Evolutionary conservation across 2,888 invertebrate species (phyloP).

Genomic region (Amiota minor): DNA sequence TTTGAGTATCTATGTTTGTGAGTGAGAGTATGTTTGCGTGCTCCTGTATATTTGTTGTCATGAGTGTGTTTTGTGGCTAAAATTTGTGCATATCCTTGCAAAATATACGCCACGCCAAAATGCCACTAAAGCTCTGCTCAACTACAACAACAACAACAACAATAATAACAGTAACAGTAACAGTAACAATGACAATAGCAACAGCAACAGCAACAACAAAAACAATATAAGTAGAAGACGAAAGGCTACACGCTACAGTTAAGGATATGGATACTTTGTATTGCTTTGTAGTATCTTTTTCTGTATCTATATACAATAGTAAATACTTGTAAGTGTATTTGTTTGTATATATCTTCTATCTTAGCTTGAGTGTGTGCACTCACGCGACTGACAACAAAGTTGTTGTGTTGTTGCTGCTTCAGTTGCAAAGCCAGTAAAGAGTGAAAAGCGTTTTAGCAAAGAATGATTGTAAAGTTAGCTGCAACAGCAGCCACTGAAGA

Average conservation of each 20-base stretch:
- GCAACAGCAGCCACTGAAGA: slow-evolving; percentile 2
- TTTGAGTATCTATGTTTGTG: not conserved
- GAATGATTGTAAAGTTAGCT: not conserved
- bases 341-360: not conserved
- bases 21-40: slow-evolving; percentile 11
- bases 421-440: not conserved
- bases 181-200: not conserved
- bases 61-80: slow-evolving; percentile 19
- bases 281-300: too few relatives aligned
- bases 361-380: not conserved
- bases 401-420: not conserved
- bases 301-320: too few relatives aligned
- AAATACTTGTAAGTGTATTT: not conserved
- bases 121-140: slow-evolving; percentile 17
- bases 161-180: not conserved
- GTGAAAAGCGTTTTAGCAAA: not conserved
- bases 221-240: not conserved
- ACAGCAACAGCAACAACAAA: slow-evolving; percentile 9
- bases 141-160: not conserved
- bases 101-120: slow-evolving; percentile 22
- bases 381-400: slow-evolving; percentile 15
- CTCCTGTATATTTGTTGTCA: not conserved
- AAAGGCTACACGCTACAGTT: not conserved
- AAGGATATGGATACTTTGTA: slow-evolving; percentile 11
- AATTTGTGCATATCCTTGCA: slow-evolving; percentile 27